Evolutionary conservation across 2,888 invertebrate species (phyloP).

Genomic region (Eristalinus sepulchralis): DNA sequence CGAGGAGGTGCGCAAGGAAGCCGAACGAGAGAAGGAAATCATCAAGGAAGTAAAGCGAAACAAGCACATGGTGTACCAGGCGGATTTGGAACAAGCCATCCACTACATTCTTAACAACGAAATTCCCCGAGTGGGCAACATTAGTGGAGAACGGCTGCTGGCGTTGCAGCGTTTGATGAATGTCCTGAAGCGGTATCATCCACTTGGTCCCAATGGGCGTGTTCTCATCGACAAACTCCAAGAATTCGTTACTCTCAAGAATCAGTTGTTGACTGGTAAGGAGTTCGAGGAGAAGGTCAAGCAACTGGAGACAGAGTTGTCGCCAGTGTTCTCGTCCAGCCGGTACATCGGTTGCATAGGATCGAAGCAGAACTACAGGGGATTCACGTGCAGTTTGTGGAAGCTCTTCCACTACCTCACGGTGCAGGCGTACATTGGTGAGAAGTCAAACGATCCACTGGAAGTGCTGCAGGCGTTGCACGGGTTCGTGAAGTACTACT

Average conservation of each 20-base stretch:
- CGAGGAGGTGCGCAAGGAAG: constrained; percentile 1
- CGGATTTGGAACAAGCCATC: constrained; percentile 94
- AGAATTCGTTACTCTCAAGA: constrained; percentile 82
- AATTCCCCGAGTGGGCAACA: constrained; percentile 86
- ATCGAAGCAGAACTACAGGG: constrained; percentile 87
- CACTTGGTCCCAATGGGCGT: constrained; percentile 86
- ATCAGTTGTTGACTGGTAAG: constrained; percentile 83
- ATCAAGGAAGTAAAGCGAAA: constrained; percentile 76
- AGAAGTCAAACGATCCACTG: constrained; percentile 83
- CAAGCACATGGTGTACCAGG: constrained; percentile 87
- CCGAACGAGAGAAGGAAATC: constrained; percentile 60
- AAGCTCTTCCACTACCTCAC: constrained; percentile 95
- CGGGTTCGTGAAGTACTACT: constrained; percentile 94
- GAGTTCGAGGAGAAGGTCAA: constrained; percentile 83
- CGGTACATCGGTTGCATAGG: constrained; percentile 92
- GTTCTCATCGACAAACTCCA: constrained; percentile 85
- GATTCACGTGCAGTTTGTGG: constrained; percentile 98
- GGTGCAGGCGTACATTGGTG: constrained; percentile 85
- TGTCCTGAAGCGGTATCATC: constrained; percentile 89
- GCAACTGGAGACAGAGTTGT: constrained; percentile 82
- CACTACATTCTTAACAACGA: constrained; percentile 92
- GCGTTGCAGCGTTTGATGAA: constrained; percentile 89
- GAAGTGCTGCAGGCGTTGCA: constrained; percentile 91
- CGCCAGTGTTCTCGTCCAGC: constrained; percentile 82
- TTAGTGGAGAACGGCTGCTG: constrained; percentile 87